Percentiles rank a stretch among this genome's conserved stretches.
Conservation (phyloP, 2,113 vertebrate genomes). For the Drymodes brunneopygia region DNA sequence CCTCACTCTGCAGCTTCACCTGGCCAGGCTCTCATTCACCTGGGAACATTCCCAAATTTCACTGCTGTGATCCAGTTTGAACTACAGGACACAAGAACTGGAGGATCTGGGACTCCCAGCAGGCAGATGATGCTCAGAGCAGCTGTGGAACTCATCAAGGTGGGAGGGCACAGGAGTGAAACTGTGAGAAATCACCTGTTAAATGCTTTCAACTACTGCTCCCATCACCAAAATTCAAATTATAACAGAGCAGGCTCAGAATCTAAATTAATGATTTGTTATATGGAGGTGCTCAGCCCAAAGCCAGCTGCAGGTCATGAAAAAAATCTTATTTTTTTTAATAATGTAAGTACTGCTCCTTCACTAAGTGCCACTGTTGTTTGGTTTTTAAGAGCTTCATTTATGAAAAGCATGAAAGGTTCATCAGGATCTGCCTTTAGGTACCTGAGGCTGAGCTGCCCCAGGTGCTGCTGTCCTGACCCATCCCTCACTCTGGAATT, state of each 20-base stretch:
- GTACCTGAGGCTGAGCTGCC: background rate
- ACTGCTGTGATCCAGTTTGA: background rate
- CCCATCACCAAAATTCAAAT: background rate
- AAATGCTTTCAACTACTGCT: background rate
- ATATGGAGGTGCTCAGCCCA: background rate
- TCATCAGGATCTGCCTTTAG: background rate
- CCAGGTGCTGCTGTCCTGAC: background rate
- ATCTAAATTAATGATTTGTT: background rate
- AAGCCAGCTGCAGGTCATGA: background rate
- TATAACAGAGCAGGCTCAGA: background rate
- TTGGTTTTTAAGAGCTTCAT: background rate
- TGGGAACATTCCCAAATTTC: background rate
- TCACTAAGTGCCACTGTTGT: background rate
- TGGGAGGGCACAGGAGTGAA: background rate
- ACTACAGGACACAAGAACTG: background rate
- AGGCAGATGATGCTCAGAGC: background rate
- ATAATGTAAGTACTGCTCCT: background rate
- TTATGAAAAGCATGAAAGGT: background rate
- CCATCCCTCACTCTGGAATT: background rate
- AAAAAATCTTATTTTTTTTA: background rate
- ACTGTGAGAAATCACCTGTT: background rate
- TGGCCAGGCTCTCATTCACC: background rate
- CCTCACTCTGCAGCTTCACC: background rate
- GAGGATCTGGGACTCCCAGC: background rate
- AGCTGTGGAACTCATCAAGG: background rate